Evolutionary conservation across 2,797 vertebrate species (phyloP).

Genomic region (Epinephelus awoara): DNA sequence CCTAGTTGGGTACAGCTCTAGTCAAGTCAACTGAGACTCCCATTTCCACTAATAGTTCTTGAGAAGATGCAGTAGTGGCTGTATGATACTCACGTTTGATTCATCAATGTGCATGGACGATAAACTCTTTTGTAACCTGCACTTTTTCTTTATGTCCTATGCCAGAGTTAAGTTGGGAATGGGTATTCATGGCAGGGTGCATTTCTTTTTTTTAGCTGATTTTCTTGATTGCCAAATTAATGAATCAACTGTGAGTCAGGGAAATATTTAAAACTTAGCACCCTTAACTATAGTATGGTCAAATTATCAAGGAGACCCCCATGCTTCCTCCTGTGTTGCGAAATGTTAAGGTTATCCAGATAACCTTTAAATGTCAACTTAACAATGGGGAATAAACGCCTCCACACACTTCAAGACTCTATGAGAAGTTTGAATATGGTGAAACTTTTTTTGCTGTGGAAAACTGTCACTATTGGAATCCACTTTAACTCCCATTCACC

Average conservation of each 20-base stretch:
- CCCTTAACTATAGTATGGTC: neutral
- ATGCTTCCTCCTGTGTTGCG: neutral
- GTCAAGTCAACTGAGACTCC: neutral
- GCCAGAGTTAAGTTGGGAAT: neutral
- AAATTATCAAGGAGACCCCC: neutral
- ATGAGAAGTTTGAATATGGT: neutral
- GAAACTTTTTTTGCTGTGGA: neutral
- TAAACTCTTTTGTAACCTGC: neutral
- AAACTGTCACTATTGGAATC: neutral
- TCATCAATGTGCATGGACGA: neutral
- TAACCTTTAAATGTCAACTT: constrained; percentile 11
- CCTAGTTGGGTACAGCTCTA: too few relatives aligned
- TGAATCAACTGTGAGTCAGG: neutral
- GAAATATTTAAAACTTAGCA: neutral
- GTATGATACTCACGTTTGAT: neutral
- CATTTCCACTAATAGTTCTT: neutral
- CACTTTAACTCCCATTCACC: neutral
- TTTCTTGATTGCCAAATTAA: neutral
- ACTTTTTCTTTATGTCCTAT: neutral
- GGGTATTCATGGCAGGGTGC: too few relatives aligned
- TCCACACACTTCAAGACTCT: neutral
- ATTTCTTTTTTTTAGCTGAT: neutral
- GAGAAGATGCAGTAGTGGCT: too few relatives aligned
- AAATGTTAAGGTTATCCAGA: neutral
- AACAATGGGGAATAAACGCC: neutral